Percentiles rank a stretch among this genome's conserved stretches.
Evolutionary conservation across 1,140 invertebrate genomes (phyloP).

Genomic region (Antheraea mylitta): DNA sequence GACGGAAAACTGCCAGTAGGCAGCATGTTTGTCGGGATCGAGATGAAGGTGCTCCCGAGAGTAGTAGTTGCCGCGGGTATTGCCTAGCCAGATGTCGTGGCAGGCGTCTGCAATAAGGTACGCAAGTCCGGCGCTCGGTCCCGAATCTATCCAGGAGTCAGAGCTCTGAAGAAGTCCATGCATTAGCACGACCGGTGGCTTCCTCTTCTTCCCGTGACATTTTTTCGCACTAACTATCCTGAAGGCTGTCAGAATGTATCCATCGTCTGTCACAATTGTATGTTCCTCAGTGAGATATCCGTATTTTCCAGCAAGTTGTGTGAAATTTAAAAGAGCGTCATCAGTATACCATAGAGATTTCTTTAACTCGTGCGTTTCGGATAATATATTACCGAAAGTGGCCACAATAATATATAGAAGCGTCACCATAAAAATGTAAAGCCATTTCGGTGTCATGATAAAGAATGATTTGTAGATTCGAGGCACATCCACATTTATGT

Average conservation of each 20-base stretch:
- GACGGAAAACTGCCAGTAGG: constrained; percentile 78
- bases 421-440: not conserved
- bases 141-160: no score
- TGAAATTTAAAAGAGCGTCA: constrained; percentile 40
- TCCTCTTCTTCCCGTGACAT: constrained; percentile 17
- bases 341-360: constrained; percentile 9
- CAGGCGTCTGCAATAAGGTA: constrained; percentile 84
- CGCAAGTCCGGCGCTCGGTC: constrained; percentile 82
- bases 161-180: no score
- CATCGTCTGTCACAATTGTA: no score
- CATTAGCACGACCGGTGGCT: no score
- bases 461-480: not conserved
- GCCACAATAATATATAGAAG: not conserved
- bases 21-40: constrained; percentile 73
- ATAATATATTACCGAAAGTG: not conserved
- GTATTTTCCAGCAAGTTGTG: constrained; percentile 33
- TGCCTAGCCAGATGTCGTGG: constrained; percentile 88
- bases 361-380: constrained; percentile 13
- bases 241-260: constrained; percentile 71
- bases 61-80: no score
- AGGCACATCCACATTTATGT: not conserved
- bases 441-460: not conserved
- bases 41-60: constrained; percentile 78
- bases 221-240: constrained; percentile 56
- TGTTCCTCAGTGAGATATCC: constrained; percentile 49